Percentiles rank a stretch among this genome's conserved stretches.
Conservation (phyloP, 2,113 vertebrate genomes). For the Dissostichus mawsoni region DNA sequence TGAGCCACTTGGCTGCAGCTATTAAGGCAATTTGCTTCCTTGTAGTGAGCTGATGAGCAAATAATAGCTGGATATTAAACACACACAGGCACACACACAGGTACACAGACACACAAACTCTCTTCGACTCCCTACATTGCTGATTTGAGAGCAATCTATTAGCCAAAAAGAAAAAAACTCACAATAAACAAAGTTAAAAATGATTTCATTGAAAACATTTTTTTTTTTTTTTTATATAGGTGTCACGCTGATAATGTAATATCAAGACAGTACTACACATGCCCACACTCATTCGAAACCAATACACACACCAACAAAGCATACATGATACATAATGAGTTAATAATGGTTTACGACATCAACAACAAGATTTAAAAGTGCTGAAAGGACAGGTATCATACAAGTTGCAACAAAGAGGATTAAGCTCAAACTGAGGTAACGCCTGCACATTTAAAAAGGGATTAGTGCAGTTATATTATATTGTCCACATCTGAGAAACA, state of each 20-base stretch:
- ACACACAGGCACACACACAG: neutral
- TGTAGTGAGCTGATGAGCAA: neutral
- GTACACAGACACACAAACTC: neutral
- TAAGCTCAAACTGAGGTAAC: neutral
- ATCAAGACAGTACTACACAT: too few species aligned
- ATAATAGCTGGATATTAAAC: neutral
- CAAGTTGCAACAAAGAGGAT: constrained; percentile 4
- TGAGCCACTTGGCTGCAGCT: constrained; percentile 19
- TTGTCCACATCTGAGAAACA: neutral
- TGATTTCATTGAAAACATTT: too few species aligned
- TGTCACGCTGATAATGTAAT: too few species aligned
- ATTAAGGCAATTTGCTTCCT: constrained; percentile 32
- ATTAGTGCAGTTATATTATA: too few species aligned
- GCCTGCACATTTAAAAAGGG: neutral
- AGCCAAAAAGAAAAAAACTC: too few species aligned
- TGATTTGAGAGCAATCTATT: too few species aligned
- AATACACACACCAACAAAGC: neutral
- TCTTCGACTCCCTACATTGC: too few species aligned
- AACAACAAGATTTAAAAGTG: neutral
- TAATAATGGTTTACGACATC: neutral
- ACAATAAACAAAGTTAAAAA: too few species aligned
- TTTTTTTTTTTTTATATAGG: too few species aligned
- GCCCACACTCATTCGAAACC: too few species aligned
- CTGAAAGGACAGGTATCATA: neutral
- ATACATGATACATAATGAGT: neutral